Base-by-base conservation (phyloP, 2,888 invertebrate genomes). In the Stenchaetothrips biformis region DNA sequence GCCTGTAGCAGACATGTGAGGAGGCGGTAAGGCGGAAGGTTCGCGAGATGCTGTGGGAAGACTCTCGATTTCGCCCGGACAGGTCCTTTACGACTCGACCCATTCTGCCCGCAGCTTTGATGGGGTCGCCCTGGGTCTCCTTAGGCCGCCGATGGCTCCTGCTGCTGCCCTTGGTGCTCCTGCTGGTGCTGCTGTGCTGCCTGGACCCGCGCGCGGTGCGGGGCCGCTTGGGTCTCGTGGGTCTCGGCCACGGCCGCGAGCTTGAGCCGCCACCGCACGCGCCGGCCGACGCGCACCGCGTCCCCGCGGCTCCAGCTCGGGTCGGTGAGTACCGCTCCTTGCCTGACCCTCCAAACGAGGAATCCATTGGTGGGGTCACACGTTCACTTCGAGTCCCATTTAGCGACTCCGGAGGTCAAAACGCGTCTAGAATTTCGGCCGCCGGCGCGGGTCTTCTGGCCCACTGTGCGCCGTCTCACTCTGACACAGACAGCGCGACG, bases 141-240 rank as follows among this genome's bases (percentile, higher is more conserved):
- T 21, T 67, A 8, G 67, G 67, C 67, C 67, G 67, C 21, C 67
- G 67, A 7, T 74, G 67, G 67, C 67, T 74, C 21, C 25, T 74
- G 67, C 67, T 74, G 67, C 67, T 74, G 67, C 67, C 21, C 21
- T 8, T 25, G 67, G 21, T 74, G 21, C 21, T 25, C 8, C 21
- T 74, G 21, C 67, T 74, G 25, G 21, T 74, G 67, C 67, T 74
- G 67, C 67, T 74, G 25, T 25, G 21, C 67, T 21, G 67, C 67
- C 21, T 74, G 67, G 67, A 74, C 67, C 67, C 67, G 9, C 6
- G 67, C 67, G 21, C 67, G 21, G 67, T 67, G 67, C 67, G 67
- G 25, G 21, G 67, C 67, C 67, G 67, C 67, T 25, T 74, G 67
- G 67, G 67, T 8, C 67, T 53, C 11, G 53, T 74, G 67, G 67